These are phyloP conservation scores for Venusia cambrica DNA, from an alignment of 2,888 invertebrate genomes.

Conservation along the genomic window DNA sequence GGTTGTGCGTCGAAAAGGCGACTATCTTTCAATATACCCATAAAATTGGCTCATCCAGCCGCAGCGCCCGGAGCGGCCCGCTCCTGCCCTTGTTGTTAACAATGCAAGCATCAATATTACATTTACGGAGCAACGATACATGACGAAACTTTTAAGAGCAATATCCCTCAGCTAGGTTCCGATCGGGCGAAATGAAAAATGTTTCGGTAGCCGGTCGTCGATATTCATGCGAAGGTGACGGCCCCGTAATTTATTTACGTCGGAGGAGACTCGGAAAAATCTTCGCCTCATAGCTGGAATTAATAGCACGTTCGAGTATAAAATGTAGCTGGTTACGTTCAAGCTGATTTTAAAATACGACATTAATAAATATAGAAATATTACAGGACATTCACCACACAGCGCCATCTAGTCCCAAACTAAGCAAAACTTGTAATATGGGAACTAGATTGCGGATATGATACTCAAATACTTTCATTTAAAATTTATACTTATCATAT, in stretches of 20 bases:
- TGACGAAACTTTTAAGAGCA: constrained; percentile 61
- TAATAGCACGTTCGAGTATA: constrained; percentile 32
- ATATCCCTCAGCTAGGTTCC: constrained; percentile 53
- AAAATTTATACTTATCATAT: too few relatives aligned
- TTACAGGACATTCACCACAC: too few relatives aligned
- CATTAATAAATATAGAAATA: neutral
- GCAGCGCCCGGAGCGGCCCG: constrained; percentile 39
- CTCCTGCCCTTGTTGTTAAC: constrained; percentile 46
- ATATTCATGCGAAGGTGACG: constrained; percentile 43
- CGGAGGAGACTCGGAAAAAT: constrained; percentile 30
- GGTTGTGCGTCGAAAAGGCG: constrained; percentile 60
- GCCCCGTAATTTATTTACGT: constrained; percentile 52
- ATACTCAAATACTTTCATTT: too few relatives aligned
- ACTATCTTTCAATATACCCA: constrained; percentile 70
- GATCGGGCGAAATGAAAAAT: constrained; percentile 53
- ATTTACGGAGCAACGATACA: constrained; percentile 66
- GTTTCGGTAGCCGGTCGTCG: constrained; percentile 54
- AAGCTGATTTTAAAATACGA: neutral
- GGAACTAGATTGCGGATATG: too few relatives aligned
- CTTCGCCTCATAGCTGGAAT: constrained; percentile 41
- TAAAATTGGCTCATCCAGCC: constrained; percentile 61
- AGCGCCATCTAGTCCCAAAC: too few relatives aligned
- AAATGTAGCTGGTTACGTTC: constrained; percentile 6
- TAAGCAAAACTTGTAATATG: too few relatives aligned
- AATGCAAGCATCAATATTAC: constrained; percentile 66